These are phyloP conservation scores for Hecatera dysodea DNA, from an alignment of 2,888 invertebrate genomes.

Conservation along the genomic window DNA sequence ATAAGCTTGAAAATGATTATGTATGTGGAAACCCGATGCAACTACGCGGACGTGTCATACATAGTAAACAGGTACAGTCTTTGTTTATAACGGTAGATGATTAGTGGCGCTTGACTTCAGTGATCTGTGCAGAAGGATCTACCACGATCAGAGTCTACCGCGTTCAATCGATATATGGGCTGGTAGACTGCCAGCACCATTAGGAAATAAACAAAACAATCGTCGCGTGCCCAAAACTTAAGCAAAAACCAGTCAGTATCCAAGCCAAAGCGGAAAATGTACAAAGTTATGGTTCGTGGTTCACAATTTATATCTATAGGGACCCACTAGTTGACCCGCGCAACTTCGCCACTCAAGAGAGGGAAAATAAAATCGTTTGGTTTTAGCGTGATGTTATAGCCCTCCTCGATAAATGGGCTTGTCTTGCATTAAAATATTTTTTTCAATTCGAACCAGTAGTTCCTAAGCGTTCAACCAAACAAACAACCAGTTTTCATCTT, in stretches of 20 bases:
- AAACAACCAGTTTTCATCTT: too few species aligned
- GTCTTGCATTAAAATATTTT: too few species aligned
- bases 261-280: not conserved
- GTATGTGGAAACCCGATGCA: slow-evolving; percentile 58
- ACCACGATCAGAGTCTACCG: too few species aligned
- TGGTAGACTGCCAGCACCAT: not conserved
- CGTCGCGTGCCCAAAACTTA: slow-evolving; percentile 8
- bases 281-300: not conserved
- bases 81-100: slow-evolving; percentile 49
- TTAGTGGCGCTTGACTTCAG: slow-evolving; percentile 9
- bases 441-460: too few species aligned
- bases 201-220: slow-evolving; percentile 22
- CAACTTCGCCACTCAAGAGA: too few species aligned
- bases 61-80: slow-evolving; percentile 47
- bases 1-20: slow-evolving; percentile 65
- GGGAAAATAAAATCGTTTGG: too few species aligned
- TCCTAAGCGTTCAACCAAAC: too few species aligned
- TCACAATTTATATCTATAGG: too few species aligned
- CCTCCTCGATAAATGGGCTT: too few species aligned
- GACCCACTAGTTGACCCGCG: too few species aligned
- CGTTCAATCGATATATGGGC: not conserved
- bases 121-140: slow-evolving; percentile 22
- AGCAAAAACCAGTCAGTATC: not conserved
- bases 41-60: slow-evolving; percentile 42
- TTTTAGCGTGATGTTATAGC: too few species aligned